Evolutionary conservation across 1,140 invertebrate species (phyloP).

Genomic region (Conus ventricosus): DNA sequence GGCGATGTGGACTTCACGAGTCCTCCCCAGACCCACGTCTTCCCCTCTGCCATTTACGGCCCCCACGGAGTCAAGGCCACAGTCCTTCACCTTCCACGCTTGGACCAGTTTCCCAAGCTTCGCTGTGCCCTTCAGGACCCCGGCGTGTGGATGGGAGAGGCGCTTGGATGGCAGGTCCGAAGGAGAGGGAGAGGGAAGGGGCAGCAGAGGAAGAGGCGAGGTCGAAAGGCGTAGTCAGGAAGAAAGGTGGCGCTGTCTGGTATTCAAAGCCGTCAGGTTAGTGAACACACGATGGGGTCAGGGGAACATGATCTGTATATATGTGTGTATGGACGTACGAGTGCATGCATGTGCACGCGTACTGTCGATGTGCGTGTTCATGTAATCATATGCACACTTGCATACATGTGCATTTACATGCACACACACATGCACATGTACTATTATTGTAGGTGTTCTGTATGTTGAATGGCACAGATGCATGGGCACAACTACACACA

Average conservation of each 20-base stretch:
- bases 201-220: background rate
- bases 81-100: conserved; percentile 56
- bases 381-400: background rate
- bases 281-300: background rate
- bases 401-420: background rate
- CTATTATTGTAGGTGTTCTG: background rate
- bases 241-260: background rate
- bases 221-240: background rate
- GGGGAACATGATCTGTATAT: too few species aligned
- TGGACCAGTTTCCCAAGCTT: conserved; percentile 47
- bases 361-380: background rate
- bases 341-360: too few species aligned
- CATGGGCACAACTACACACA: background rate
- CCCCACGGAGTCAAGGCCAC: conserved; percentile 48
- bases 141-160: too few species aligned
- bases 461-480: background rate
- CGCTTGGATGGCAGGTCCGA: background rate
- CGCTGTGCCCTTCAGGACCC: conserved; percentile 32
- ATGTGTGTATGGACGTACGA: too few species aligned
- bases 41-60: conserved; percentile 82
- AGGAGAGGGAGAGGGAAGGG: background rate
- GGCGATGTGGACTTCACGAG: conserved; percentile 80
- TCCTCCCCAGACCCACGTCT: conserved; percentile 86
- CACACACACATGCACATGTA: background rate
- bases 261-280: background rate